Evolutionary conservation across 2,888 invertebrate genomes (phyloP).

Genomic region (Gastrophysa polygoni): DNA sequence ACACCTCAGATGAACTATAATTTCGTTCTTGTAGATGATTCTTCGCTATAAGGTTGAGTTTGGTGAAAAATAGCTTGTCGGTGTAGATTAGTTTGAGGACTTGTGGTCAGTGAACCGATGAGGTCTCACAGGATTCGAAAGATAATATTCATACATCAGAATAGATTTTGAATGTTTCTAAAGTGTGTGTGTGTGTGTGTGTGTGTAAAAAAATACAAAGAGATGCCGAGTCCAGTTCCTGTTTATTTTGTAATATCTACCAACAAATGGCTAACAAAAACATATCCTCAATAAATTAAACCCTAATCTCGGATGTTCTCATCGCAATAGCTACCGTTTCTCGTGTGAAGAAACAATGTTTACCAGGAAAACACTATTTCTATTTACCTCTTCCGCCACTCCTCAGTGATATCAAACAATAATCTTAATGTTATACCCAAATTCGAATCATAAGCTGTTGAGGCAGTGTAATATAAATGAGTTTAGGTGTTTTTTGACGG

Average conservation of each 20-base stretch:
- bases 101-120: background rate
- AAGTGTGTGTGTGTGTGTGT: no score
- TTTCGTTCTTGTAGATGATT: background rate
- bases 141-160: background rate
- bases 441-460: conserved; percentile 49
- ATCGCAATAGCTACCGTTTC: background rate
- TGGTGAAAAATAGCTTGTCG: background rate
- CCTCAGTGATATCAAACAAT: conserved; percentile 46
- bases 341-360: conserved; percentile 28
- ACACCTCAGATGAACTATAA: background rate
- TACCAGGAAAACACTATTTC: conserved; percentile 46
- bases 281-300: conserved; percentile 1
- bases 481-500: background rate
- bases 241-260: background rate
- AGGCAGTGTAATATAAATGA: conserved; percentile 35
- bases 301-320: background rate
- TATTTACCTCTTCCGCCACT: conserved; percentile 41
- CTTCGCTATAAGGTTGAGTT: background rate
- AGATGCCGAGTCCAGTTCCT: background rate
- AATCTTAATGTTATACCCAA: conserved; percentile 53
- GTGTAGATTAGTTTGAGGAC: background rate
- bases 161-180: no score
- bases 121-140: background rate
- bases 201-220: background rate
- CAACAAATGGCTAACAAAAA: background rate